Evolutionary conservation across 2,888 invertebrate genomes (phyloP).

Genomic region (Yponomeuta cagnagella): DNA sequence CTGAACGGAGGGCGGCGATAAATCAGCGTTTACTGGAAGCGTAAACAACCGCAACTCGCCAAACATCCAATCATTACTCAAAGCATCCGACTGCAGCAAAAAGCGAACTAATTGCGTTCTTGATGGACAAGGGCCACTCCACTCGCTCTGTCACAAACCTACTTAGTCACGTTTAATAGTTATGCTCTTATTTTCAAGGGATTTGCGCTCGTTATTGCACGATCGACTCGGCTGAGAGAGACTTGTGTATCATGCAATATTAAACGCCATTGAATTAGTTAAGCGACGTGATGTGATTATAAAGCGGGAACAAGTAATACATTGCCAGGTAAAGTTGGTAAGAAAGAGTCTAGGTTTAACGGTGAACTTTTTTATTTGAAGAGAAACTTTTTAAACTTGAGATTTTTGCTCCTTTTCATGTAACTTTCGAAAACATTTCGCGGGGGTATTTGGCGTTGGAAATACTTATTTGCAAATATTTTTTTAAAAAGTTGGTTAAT

Average conservation of each 20-base stretch:
- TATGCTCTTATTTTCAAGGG: constrained; percentile 33
- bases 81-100: constrained; percentile 66
- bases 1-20: constrained; percentile 33
- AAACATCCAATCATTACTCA: constrained; percentile 65
- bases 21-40: constrained; percentile 62
- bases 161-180: constrained; percentile 70
- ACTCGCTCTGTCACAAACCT: constrained; percentile 55
- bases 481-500: constrained; percentile 52
- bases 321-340: constrained; percentile 11
- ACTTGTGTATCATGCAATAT: not conserved
- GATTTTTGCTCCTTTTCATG: constrained; percentile 34
- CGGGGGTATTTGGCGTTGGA: constrained; percentile 36
- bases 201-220: not conserved
- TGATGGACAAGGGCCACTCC: constrained; percentile 67
- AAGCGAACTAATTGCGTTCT: constrained; percentile 70
- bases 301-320: not conserved
- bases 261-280: not conserved
- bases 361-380: constrained; percentile 30
- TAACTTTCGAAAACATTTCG: constrained; percentile 37
- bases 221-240: not conserved
- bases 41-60: constrained; percentile 58
- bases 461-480: constrained; percentile 52
- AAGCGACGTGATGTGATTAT: constrained; percentile 1
- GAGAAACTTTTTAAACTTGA: constrained; percentile 29
- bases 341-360: constrained; percentile 1